These are phyloP conservation scores for Polylopha cassiicola DNA, from an alignment of 2,888 invertebrate species.

Conservation along the genomic window DNA sequence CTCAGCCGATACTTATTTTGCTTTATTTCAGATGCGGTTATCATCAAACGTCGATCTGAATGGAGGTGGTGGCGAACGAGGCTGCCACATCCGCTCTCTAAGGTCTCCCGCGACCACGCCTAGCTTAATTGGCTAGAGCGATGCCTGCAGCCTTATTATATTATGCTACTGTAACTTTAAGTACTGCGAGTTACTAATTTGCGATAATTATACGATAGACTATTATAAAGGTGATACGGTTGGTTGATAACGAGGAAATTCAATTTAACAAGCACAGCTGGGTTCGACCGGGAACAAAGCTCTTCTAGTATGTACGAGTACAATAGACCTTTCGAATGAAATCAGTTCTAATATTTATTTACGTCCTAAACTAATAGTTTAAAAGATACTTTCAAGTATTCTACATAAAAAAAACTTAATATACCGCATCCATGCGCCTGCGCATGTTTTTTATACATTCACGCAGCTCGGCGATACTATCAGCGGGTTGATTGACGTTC, in stretches of 20 bases:
- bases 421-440: constrained; percentile 17
- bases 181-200: constrained; percentile 36
- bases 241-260: constrained; percentile 15
- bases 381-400: no score
- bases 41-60: constrained; percentile 63
- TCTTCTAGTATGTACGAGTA: no score
- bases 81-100: constrained; percentile 69
- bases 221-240: constrained; percentile 13
- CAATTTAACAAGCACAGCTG: constrained; percentile 18
- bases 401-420: no score
- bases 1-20: constrained; percentile 51
- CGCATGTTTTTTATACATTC: not conserved
- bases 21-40: constrained; percentile 60
- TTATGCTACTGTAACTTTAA: constrained; percentile 42
- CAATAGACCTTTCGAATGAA: no score
- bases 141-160: constrained; percentile 48
- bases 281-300: no score
- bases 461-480: constrained; percentile 32
- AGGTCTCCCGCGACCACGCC: constrained; percentile 64
- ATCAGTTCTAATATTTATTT: no score
- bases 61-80: constrained; percentile 50
- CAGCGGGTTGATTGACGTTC: constrained; percentile 48
- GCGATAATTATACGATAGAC: constrained; percentile 24
- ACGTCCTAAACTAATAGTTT: no score
- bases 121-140: constrained; percentile 45